Base-by-base conservation (phyloP, 2,797 vertebrate species). In the Manis crassicaudata region DNA sequence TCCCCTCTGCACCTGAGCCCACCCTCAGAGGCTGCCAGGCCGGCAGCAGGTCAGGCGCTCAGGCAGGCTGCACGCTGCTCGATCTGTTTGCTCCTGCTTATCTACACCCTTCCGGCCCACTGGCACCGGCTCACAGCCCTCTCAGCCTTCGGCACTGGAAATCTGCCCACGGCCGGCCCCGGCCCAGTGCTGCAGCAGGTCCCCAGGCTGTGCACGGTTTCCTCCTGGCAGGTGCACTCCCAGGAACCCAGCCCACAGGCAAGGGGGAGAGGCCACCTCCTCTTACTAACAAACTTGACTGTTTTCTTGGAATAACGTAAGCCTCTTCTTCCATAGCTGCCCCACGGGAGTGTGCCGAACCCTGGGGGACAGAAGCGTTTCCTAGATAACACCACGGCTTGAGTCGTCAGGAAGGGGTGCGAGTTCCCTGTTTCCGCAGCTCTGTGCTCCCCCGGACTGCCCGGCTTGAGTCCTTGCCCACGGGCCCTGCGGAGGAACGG, bases 111-210 rank as follows among this genome's bases (percentile, higher is more conserved):
- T 83, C 96, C 97, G 93, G 97, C 97, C 96, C 96, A 92, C 2
- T 92, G 97, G 96, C 97, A 97, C 67, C 94, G 92, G 37, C 37
- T 40, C 4, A 62, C 96, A 96, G 29, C 65, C n/a, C 54, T 14
- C 65, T n/a, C 58, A 40, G 94, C 52, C 0, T 90, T 65, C 17
- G 0, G 93, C 88, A 1, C 97, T 21, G 63, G 87, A 94, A 56
- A 84, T 97, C 98, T 98, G 98, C 98, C 81, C 98, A 98, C 95
- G 65, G 97, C 96, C 1, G 27, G 0, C 43, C 60, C 93, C 91
- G 62, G 21, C 94, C 94, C 95, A 91, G 92, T 92, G 88, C 96
- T 67, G 97, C 93, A 93, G 95, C 97, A 98, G 77, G 96, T 88
- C 91, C 81, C 52, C 70, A 80, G 65, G 83, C 37, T 76, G n/a